phyloP scores from a whole-genome alignment of 2,113 vertebrate species.

The Sceloporus tristichus region DNA sequence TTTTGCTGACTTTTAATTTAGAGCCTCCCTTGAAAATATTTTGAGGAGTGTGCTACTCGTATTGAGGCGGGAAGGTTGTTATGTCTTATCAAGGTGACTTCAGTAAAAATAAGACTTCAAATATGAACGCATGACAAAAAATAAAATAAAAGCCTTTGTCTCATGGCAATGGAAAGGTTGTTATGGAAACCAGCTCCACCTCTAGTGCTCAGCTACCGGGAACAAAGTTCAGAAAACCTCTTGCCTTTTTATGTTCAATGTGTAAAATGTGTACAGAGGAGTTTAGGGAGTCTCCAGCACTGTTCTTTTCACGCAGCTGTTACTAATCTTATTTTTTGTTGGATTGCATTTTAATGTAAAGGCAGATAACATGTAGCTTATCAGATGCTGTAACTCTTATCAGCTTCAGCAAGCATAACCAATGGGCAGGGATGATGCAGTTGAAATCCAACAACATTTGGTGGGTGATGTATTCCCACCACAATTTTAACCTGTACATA shows the following conservation, averaged over 20 bases:
- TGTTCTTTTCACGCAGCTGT: not conserved
- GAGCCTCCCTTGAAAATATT: not conserved
- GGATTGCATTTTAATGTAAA: slow-evolving; percentile 14
- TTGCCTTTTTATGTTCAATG: slow-evolving; percentile 1
- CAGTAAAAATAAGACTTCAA: slow-evolving; percentile 31
- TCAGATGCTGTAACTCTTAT: too few species aligned
- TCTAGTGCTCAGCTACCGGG: slow-evolving; percentile 16
- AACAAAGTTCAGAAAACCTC: slow-evolving; percentile 27
- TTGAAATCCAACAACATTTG: too few species aligned
- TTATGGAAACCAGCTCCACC: slow-evolving; percentile 40
- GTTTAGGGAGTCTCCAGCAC: not conserved
- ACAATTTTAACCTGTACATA: not conserved
- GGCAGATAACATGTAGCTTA: not conserved
- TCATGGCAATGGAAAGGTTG: slow-evolving; percentile 25
- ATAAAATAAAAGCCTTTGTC: slow-evolving; percentile 19
- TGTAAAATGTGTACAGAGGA: not conserved
- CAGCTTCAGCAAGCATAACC: too few species aligned
- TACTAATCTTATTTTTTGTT: not conserved
- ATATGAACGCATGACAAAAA: not conserved
- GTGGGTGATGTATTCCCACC: too few species aligned
- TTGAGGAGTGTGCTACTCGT: not conserved
- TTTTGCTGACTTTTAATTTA: not conserved
- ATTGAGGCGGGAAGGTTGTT: not conserved
- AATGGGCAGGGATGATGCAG: too few species aligned
- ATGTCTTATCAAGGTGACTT: slow-evolving; percentile 10